Evolutionary conservation across 2,888 invertebrate genomes (phyloP), one percentile per base, ranked within the genome.

Genomic region (Amiota mariae): DNA sequence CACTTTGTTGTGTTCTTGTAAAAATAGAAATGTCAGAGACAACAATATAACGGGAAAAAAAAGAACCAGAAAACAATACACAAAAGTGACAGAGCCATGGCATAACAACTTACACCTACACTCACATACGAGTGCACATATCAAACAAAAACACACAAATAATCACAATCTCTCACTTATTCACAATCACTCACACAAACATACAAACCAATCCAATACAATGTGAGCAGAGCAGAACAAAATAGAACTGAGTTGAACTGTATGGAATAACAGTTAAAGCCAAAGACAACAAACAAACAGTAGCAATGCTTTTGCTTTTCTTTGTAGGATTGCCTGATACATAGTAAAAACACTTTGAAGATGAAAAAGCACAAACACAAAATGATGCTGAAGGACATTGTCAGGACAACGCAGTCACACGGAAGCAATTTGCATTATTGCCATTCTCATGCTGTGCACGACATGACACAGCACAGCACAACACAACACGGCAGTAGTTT

Each of bases 401-500:
- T 59, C 13, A 18, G 49, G 64, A 70, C 70, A 18, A 75, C 70
- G 80, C 67, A 71, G 70, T 72, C 77, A 80, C 75, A 77, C 81
- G 81, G 78, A 82, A 81, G 82, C 77, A 72, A 85, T 84, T 85
- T 85, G 85, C 86, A 85, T 84, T 85, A 85, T 80, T 82, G 76
- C 78, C 36, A 74, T 75, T 54, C 20, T 59, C 72, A 67, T 67
- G 67, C 64, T 64, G 64, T 24, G 64, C 64, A 64, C 51, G 67
- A 20, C 67, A 67, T n/a, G 59, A 47, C 49, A n/a, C 49, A 11
- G n/a, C n/a, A 11, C 18, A 59, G 15, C 49, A n/a, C 49, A 11
- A 4, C n/a, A 11, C 18, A 59, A 15, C n/a, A 18, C 18, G 18
- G 11, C 59, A 15, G 57, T 57, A 15, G 57, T 57, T 57, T n/a